phyloP scores from a whole-genome alignment of 2,113 vertebrate genomes.

The Myotis davidii region DNA sequence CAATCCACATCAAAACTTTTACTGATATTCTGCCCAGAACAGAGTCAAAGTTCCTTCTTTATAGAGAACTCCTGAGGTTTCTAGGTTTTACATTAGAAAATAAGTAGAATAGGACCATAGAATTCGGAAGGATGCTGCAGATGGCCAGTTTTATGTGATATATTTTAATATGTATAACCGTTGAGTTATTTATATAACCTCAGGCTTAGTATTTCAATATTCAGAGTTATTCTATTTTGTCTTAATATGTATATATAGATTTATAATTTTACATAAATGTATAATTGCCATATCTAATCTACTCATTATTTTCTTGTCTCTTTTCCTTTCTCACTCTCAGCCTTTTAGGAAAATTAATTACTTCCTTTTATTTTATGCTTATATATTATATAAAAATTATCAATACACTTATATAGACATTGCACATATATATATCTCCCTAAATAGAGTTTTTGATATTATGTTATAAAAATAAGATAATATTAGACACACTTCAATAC shows the following conservation, averaged over 20 bases:
- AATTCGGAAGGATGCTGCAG: background rate
- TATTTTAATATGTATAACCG: background rate
- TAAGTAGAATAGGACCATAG: slow-evolving; percentile 15
- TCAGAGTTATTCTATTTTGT: slow-evolving; percentile 34
- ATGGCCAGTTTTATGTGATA: slow-evolving; percentile 44
- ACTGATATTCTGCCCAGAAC: background rate
- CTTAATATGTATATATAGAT: background rate
- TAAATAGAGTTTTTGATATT: background rate
- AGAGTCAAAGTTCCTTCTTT: background rate
- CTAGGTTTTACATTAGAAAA: slow-evolving; percentile 42
- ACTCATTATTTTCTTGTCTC: background rate
- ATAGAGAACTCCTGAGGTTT: background rate
- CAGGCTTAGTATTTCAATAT: background rate
- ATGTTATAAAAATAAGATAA: background rate
- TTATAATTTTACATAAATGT: slow-evolving; percentile 5
- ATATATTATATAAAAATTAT: slow-evolving; percentile 1
- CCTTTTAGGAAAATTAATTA: background rate
- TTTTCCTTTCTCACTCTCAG: background rate
- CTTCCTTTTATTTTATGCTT: background rate
- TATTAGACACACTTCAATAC: background rate
- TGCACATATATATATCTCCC: background rate
- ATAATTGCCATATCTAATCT: background rate
- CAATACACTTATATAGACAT: background rate
- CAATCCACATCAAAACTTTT: background rate
- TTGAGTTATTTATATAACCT: slow-evolving; percentile 29